phyloP scores from a whole-genome alignment of 2,797 vertebrate genomes.

The Atherinosoma microstoma region DNA sequence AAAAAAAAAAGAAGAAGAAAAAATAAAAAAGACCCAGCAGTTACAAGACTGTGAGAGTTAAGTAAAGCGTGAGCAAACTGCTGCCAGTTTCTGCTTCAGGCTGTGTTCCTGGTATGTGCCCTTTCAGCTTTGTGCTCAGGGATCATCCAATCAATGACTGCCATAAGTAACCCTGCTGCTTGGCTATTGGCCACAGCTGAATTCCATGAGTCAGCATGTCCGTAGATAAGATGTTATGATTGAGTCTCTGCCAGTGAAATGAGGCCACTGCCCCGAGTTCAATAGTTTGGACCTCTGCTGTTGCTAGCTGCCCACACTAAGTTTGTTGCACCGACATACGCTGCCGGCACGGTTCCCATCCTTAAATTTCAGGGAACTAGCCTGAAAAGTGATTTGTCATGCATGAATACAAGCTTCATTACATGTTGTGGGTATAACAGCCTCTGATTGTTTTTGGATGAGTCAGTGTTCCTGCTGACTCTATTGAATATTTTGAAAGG shows the following conservation, averaged over 20 bases:
- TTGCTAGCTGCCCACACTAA: constrained; percentile 27
- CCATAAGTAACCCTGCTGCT: constrained; percentile 76
- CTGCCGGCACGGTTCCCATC: constrained; percentile 2
- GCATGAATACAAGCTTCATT: constrained; percentile 24
- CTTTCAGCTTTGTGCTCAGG: constrained; percentile 76
- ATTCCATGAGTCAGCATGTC: constrained; percentile 79
- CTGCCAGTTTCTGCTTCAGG: constrained; percentile 77
- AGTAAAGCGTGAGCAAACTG: constrained; percentile 59
- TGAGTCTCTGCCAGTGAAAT: constrained; percentile 75
- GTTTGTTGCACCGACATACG: constrained; percentile 45
- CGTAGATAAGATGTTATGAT: constrained; percentile 80
- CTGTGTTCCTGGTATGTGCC: constrained; percentile 81
- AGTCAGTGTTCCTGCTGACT: constrained; percentile 56
- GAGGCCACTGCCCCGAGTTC: constrained; percentile 65
- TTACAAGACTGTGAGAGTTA: constrained; percentile 45
- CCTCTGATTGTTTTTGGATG: constrained; percentile 51
- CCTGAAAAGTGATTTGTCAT: constrained; percentile 16
- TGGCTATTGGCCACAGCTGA: constrained; percentile 74
- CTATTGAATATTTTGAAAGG: constrained; percentile 40
- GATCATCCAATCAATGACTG: constrained; percentile 80
- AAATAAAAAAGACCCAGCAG: not conserved
- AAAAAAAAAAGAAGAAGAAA: too few relatives aligned
- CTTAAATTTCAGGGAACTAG: not conserved
- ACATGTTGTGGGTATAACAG: constrained; percentile 32
- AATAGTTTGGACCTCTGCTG: constrained; percentile 57